These are phyloP conservation scores for Mesorhabditis sp. DNA, from an alignment of 2,888 invertebrate species.

Conservation along the genomic window DNA sequence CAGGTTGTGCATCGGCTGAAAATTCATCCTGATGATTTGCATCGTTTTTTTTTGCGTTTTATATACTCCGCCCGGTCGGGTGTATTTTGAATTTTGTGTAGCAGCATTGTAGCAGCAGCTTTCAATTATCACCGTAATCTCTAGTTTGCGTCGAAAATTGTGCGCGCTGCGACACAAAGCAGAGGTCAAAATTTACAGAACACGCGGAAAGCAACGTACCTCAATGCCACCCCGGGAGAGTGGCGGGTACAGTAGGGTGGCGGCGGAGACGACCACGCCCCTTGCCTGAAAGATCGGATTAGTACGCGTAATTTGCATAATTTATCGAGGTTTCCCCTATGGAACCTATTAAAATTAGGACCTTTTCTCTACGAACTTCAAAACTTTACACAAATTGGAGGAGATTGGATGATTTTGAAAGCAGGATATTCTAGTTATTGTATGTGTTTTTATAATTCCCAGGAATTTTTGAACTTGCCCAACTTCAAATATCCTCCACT, in stretches of 20 bases:
- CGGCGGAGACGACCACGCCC: constrained; percentile 3
- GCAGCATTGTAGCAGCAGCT: background rate
- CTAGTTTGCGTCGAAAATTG: background rate
- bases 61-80: too few relatives aligned
- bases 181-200: background rate
- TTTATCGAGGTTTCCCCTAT: too few relatives aligned
- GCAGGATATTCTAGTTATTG: too few relatives aligned
- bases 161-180: background rate
- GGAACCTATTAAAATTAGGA: too few relatives aligned
- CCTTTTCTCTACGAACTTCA: too few relatives aligned
- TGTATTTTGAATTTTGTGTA: background rate
- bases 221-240: background rate
- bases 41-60: too few relatives aligned
- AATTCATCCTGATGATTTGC: background rate
- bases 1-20: constrained; percentile 6
- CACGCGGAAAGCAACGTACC: background rate
- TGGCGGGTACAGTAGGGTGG: constrained; percentile 1
- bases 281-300: background rate
- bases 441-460: too few relatives aligned
- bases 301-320: too few relatives aligned
- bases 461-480: too few relatives aligned
- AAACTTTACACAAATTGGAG: too few relatives aligned
- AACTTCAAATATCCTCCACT: too few relatives aligned
- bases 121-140: background rate
- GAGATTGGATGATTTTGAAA: too few relatives aligned